Base-by-base conservation (phyloP, 2,888 invertebrate species). In the Plagodis pulveraria region DNA sequence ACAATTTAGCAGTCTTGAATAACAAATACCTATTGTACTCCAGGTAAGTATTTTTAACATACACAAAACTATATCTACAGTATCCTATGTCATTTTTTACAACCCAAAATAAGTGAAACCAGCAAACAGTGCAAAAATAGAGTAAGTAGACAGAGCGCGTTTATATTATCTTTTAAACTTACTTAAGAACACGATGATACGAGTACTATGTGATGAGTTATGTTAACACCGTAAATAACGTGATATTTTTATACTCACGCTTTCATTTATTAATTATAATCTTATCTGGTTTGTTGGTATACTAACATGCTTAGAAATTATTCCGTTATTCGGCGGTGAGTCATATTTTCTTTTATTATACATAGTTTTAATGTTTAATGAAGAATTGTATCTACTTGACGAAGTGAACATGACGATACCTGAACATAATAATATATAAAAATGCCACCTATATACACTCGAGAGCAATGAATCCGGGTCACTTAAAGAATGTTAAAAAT, bases 151-250 rank as follows among this genome's bases (percentile, higher is more conserved):
- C 42, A 42, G 10, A 42, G 42, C 8, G 12, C 6, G 42, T 45
- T 33, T 6, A 8, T n/a, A 47, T 47, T 35, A 47, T 47, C 35
- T 34, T 50, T 50, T 43, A 35, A 50, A 42, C 42, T 41, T 50
- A 42, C 41, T n/a, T 33, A n/a, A 34, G 32, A 32, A 6, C 42
- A 50, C 10, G 50, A 43, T 43, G 33, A 49, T 32, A n/a, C n/a
- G n/a, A n/a, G n/a, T n/a, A 41, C 41, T 40, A 43, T 43, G 11
- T 35, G 38, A 43, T 50, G 43, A 50, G 43, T 40, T 49, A 11
- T 42, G 43, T 50, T 50, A 50, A 50, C 50, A 52, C 36, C 40
- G 43, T 36, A 51, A 41, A 49, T 11, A 32, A 10, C 22, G 38
- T 33, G 33, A 41, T 10, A 48, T 36, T 36, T 38, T 22, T 45